Evolutionary conservation across 2,797 vertebrate genomes (phyloP), one percentile per base, ranked within the genome.

Genomic region (Cebuella pygmaea): DNA sequence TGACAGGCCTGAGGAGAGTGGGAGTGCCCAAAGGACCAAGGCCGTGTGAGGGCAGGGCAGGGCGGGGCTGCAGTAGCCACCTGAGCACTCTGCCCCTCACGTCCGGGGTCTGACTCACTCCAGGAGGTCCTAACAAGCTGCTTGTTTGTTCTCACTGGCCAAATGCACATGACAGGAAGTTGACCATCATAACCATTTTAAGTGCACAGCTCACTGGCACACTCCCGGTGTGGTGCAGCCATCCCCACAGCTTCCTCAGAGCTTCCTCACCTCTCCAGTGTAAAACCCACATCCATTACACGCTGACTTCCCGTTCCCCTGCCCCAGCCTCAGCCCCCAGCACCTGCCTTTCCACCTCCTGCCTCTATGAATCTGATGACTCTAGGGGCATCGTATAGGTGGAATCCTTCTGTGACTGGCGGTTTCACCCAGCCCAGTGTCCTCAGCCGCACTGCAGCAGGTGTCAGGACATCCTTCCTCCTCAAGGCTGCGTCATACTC

Each of bases 171-270:
- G n/a, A 41, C 4, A 10, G 27, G 64, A 70, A 84, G 27, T 7
- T 24, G 15, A 50, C 72, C 48, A 17, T 11, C 33, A 8, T 30
- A 41, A 36, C 10, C 22, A 8, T 8, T 26, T 19, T 36, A 33
- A 52, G 36, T 3, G 7, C 24, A 6, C 1, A 4, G 52, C 13
- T 24, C 20, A 10, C 48, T 26, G 33, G 33, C 30, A 22, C 5
- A 15, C 5, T 12, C 59, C 41, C 30, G 3, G 11, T 10, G 19
- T 1, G 4, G 5, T 33, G 50, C 1, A 0, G 26, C 24, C 5
- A 2, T 8, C 9, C 8, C 22, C 41, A 33, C 48, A 2, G 7
- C 2, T 24, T 39, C 80, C 50, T 5, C 13, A 44, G 44, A 39
- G 14, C 7, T 26, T 36, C 33, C 44, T 17, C 61, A 67, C 7